Evolutionary conservation across 2,888 invertebrate genomes (phyloP).

Genomic region (Syrista parreyssii): DNA sequence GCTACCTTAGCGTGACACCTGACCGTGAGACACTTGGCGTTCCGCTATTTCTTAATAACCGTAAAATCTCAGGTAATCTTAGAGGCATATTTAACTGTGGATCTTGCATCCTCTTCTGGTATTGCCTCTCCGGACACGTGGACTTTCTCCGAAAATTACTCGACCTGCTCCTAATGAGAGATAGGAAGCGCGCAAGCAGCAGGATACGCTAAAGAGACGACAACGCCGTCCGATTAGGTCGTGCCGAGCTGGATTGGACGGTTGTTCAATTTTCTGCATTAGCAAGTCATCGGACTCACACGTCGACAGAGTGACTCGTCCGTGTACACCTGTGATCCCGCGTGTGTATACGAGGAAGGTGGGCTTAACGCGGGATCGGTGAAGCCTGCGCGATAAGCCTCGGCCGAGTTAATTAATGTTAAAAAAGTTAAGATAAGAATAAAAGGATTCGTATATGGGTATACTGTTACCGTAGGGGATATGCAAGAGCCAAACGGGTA

Average conservation of each 20-base stretch:
- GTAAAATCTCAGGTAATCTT: not conserved
- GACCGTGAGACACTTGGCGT: not conserved
- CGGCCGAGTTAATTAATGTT: slow-evolving; percentile 60
- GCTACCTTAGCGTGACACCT: slow-evolving; percentile 2
- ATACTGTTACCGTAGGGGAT: slow-evolving; percentile 15
- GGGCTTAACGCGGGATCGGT: slow-evolving; percentile 39
- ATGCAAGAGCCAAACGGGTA: slow-evolving; percentile 6
- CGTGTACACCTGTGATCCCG: not conserved
- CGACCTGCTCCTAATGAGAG: slow-evolving; percentile 15
- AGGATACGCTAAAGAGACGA: not conserved
- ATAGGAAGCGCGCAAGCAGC: slow-evolving; percentile 4
- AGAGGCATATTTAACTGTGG: not conserved
- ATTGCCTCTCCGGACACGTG: not conserved
- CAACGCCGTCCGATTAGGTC: not conserved
- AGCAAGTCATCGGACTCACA: slow-evolving; percentile 35
- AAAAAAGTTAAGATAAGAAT: slow-evolving; percentile 32
- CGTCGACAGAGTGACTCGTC: not conserved
- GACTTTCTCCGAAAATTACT: not conserved
- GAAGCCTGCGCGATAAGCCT: slow-evolving; percentile 48
- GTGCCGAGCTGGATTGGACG: slow-evolving; percentile 14
- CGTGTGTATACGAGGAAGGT: slow-evolving; percentile 1
- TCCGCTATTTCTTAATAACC: not conserved
- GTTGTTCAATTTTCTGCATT: slow-evolving; percentile 47
- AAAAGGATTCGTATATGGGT: slow-evolving; percentile 1
- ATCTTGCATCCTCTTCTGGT: not conserved